Evolutionary conservation across 1,140 invertebrate species (phyloP).

Genomic region (Octopus bimaculoides): DNA sequence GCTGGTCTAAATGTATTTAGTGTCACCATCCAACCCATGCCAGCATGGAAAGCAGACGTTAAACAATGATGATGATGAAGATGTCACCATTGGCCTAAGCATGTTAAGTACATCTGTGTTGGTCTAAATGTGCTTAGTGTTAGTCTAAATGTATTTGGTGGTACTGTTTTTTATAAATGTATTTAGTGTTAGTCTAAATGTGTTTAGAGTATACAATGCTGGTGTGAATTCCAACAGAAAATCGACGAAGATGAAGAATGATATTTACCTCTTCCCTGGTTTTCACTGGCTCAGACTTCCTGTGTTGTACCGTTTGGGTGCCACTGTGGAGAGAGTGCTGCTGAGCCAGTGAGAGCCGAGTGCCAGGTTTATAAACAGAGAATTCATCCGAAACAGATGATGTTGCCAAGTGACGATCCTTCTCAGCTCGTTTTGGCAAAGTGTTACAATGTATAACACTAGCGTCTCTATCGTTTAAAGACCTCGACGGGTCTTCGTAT

Average conservation of each 20-base stretch:
- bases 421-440: background rate
- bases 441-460: background rate
- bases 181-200: too few relatives aligned
- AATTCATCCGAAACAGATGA: conserved; percentile 9
- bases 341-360: conserved; percentile 31
- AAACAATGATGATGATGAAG: too few relatives aligned
- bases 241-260: background rate
- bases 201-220: too few relatives aligned
- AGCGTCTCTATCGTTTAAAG: conserved; percentile 17
- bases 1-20: too few relatives aligned
- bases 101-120: too few relatives aligned
- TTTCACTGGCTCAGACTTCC: conserved; percentile 49
- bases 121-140: too few relatives aligned
- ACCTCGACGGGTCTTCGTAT: conserved; percentile 34
- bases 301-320: conserved; percentile 42
- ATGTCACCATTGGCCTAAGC: too few relatives aligned
- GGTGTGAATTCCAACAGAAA: background rate
- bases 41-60: too few relatives aligned
- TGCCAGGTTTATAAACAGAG: conserved; percentile 15
- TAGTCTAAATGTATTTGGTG: too few relatives aligned
- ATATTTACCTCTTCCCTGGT: conserved; percentile 49
- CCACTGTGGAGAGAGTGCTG: conserved; percentile 50
- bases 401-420: background rate
- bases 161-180: too few relatives aligned
- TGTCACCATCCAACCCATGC: too few relatives aligned